Conservation (phyloP, 2,797 vertebrate species). For the Micromesistius poutassou region DNA sequence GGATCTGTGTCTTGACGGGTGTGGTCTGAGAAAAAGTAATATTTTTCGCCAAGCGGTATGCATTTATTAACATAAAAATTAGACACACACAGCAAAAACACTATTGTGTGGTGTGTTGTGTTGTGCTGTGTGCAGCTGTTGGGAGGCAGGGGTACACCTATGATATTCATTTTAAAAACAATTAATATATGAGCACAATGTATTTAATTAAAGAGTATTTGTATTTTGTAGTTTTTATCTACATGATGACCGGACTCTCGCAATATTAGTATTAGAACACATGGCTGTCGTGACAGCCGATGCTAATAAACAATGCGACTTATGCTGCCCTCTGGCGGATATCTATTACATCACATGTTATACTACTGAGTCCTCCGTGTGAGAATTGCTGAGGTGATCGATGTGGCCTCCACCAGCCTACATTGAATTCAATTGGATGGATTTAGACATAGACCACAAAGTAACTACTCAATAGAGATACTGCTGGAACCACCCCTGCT, state of each 20-base stretch:
- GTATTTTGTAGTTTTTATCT: background rate
- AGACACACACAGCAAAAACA: background rate
- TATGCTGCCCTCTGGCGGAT: slow-evolving; percentile 57
- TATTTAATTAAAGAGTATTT: background rate
- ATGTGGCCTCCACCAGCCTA: background rate
- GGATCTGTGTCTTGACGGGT: background rate
- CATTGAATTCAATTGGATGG: background rate
- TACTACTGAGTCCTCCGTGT: background rate
- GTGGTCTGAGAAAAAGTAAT: background rate
- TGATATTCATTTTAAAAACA: background rate
- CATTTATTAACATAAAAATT: no score
- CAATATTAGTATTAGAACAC: background rate
- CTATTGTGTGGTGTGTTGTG: background rate
- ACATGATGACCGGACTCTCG: background rate
- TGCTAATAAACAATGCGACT: background rate
- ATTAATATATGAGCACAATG: no score
- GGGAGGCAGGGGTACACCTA: background rate
- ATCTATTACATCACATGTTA: background rate
- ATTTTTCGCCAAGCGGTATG: background rate
- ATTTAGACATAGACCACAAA: background rate
- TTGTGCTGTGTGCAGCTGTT: background rate
- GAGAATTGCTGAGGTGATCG: background rate
- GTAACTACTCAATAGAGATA: background rate
- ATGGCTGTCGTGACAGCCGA: background rate
- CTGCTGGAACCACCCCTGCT: background rate